Evolutionary conservation across 1,140 invertebrate genomes (phyloP), one percentile per base, ranked within the genome.

Genomic region (Geopemphigus sp.): DNA sequence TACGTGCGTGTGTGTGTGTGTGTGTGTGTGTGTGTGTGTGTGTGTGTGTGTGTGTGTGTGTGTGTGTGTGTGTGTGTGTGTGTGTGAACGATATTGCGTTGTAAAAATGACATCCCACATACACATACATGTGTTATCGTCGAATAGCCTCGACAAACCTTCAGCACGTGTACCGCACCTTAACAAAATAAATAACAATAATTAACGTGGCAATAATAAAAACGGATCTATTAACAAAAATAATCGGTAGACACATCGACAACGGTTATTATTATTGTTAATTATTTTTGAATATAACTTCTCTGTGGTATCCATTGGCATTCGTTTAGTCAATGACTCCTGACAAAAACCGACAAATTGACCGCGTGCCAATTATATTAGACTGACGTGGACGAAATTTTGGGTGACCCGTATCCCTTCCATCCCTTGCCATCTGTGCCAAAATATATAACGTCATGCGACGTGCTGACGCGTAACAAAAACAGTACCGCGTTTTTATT

Each of bases 71-170:
- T 64, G 29, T 12, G 61, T 14, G 5, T 47, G 22, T 26, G 15
- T 70, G 11, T 26, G 22, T 70, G 22, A 53, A 70, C 22, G 53
- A 70, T 70, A 53, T 70, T 29, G 50, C 66, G 66, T 70, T 53
- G 47, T 29, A 26, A 53, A 50, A 70, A 70, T 68, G 45, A 70
- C 47, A 26, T 53, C 66, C 66, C 66, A 70, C 45, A 53, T 70
- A 14, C 22, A 45, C 26, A 24, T 17, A 17, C 29, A 19, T 39
- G 68, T 54, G 68, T 72, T 57, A 26, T 56, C 53, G 19, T 74
- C 29, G 24, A 57, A 74, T 57, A 57, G 29, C 54, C 72, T 74
- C 72, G 72, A 74, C 72, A 56, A 57, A 57, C 53, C 72, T 74
- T 39, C 72, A 1, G 12, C 54, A 17, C 72, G 72, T 57, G 54